Evolutionary conservation across 1,140 invertebrate species (phyloP).

Genomic region (Drosophila tsacasi): DNA sequence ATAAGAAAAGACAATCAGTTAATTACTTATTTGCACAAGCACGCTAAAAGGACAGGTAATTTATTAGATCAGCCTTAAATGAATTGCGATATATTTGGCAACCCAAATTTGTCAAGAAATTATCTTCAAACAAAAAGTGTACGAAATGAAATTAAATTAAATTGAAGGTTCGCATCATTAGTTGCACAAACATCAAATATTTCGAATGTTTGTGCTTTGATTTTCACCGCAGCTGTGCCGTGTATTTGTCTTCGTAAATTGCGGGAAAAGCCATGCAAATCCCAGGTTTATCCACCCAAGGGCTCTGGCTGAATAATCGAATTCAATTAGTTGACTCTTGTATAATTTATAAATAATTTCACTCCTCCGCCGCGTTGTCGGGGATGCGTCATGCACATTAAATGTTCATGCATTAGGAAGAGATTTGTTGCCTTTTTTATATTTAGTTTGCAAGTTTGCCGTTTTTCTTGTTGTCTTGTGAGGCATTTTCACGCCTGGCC

Average conservation of each 20-base stretch:
- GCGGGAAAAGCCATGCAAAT: conserved; percentile 31
- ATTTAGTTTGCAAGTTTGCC: conserved; percentile 25
- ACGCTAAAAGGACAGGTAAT: conserved; percentile 9
- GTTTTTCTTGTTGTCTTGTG: conserved; percentile 39
- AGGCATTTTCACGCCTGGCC: conserved; percentile 55
- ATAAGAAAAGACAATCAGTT: conserved; percentile 6
- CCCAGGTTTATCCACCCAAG: conserved; percentile 24
- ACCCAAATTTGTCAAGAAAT: conserved; percentile 33
- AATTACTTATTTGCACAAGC: conserved; percentile 10
- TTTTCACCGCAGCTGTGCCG: conserved; percentile 17
- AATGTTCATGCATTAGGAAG: conserved; percentile 47
- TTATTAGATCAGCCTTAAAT: conserved; percentile 20
- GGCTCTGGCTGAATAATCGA: conserved; percentile 36
- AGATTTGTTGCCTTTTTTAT: conserved; percentile 37
- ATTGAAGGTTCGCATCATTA: conserved; percentile 40
- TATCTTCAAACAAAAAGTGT: conserved; percentile 10
- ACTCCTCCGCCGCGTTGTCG: conserved; percentile 7
- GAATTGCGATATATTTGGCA: conserved; percentile 5
- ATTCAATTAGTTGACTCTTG: conserved; percentile 41
- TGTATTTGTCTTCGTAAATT: conserved; percentile 19
- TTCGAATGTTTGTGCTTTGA: conserved; percentile 18
- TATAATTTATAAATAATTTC: conserved; percentile 40
- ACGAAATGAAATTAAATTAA: no score
- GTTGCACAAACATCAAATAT: conserved; percentile 25
- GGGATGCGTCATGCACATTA: conserved; percentile 49